Conservation (phyloP, 2,888 invertebrate genomes). For the Zelleria hepariella region DNA sequence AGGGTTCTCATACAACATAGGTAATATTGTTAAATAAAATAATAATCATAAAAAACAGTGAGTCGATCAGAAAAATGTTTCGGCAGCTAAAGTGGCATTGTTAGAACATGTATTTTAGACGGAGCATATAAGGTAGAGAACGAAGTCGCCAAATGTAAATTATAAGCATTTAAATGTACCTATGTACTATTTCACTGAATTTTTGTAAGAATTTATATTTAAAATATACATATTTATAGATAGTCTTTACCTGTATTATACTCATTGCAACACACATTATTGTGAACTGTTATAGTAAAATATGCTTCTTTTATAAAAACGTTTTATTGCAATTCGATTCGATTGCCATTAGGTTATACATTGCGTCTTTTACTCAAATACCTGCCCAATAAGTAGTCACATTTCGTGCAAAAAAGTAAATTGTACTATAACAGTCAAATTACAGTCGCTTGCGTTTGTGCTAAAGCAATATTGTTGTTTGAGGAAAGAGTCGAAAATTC, state of each 20-base stretch:
- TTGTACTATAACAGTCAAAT: neutral
- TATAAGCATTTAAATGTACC: conserved; percentile 1
- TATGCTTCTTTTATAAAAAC: conserved; percentile 25
- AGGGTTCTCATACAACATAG: no score
- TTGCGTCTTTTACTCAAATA: neutral
- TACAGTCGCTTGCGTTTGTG: neutral
- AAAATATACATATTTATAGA: neutral
- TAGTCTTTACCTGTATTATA: conserved; percentile 55
- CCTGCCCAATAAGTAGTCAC: neutral
- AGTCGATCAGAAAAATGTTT: neutral
- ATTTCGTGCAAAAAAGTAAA: neutral
- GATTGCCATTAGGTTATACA: neutral
- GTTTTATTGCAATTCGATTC: neutral
- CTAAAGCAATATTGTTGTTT: no score
- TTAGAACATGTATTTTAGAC: neutral
- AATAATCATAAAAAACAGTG: neutral
- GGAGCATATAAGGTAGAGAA: neutral
- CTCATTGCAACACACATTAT: conserved; percentile 31
- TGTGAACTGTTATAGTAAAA: conserved; percentile 22
- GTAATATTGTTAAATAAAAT: neutral
- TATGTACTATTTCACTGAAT: conserved; percentile 34
- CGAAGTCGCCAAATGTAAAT: conserved; percentile 4
- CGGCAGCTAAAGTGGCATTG: neutral
- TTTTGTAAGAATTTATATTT: conserved; percentile 51
- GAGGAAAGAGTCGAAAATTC: no score